phyloP scores from a whole-genome alignment of 2,113 vertebrate genomes.

The Nothoprocta perdicaria region DNA sequence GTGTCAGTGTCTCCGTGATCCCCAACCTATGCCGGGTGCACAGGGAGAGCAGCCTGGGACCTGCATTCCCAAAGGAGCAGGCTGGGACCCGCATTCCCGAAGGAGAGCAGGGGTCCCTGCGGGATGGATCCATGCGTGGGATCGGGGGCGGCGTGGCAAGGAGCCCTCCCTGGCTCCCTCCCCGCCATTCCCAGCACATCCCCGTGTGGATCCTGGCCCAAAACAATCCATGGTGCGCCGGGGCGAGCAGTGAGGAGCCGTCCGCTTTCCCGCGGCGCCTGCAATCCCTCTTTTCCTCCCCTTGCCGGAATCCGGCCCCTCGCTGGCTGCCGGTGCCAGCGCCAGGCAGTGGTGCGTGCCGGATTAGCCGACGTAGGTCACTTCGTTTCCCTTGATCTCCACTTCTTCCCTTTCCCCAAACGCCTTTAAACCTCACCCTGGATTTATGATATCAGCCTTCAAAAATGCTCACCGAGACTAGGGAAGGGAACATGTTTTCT shows the following conservation, averaged over 20 bases:
- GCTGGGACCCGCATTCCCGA: not conserved
- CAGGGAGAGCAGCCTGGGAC: not conserved
- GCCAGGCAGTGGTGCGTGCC: not conserved
- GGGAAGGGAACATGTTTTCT: not conserved
- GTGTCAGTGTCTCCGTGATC: not conserved
- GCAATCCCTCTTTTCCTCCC: not conserved
- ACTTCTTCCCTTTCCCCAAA: constrained; percentile 14
- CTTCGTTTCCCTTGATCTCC: constrained; percentile 33
- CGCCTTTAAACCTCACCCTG: constrained; percentile 46
- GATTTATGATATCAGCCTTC: constrained; percentile 64
- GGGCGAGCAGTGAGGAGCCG: not conserved
- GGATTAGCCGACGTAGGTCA: constrained; percentile 41
- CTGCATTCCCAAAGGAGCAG: not conserved
- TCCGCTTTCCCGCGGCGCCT: constrained; percentile 18
- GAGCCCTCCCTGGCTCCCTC: not conserved
- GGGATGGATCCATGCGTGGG: too few species aligned
- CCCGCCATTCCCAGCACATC: not conserved
- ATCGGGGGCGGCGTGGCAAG: constrained; percentile 4
- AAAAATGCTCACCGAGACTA: constrained; percentile 53
- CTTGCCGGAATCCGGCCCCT: not conserved
- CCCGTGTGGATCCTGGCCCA: not conserved
- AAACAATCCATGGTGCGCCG: fast-evolving
- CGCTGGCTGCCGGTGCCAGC: not conserved
- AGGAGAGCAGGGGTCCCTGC: not conserved
- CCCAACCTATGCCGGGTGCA: not conserved